A percentile compares a stretch with the other conserved stretches of the same genome.
phyloP scores from a whole-genome alignment of 2,113 vertebrate genomes.

The Rhinoptilus africanus region DNA sequence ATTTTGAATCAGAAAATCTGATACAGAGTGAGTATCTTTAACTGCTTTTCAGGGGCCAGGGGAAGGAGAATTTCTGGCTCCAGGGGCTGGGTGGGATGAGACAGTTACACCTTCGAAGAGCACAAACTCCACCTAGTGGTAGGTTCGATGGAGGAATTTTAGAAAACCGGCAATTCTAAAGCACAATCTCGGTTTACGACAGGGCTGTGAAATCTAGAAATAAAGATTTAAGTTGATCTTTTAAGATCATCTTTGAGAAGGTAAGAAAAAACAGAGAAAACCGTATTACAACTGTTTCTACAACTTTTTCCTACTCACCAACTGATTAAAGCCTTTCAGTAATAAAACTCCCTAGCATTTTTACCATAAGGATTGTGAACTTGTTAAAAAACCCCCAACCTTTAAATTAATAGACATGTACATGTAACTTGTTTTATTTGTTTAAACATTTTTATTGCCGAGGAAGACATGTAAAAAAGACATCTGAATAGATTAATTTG shows the following conservation, averaged over 20 bases:
- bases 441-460: background rate
- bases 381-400: accelerated
- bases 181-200: background rate
- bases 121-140: slow-evolving; percentile 25
- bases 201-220: background rate
- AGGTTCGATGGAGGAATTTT: background rate
- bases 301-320: background rate
- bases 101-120: background rate
- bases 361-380: background rate
- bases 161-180: background rate
- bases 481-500: background rate
- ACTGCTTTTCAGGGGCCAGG: background rate
- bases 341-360: background rate
- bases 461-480: background rate
- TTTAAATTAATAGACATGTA: background rate
- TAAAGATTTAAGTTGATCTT: background rate
- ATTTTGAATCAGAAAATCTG: background rate
- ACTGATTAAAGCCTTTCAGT: background rate
- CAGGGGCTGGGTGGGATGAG: background rate
- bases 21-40: background rate
- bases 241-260: background rate
- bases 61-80: background rate
- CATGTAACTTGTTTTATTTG: background rate
- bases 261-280: background rate
- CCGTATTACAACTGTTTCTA: background rate